These are phyloP conservation scores for Cydia pomonella DNA, from an alignment of 1,140 invertebrate species.

Conservation along the genomic window DNA sequence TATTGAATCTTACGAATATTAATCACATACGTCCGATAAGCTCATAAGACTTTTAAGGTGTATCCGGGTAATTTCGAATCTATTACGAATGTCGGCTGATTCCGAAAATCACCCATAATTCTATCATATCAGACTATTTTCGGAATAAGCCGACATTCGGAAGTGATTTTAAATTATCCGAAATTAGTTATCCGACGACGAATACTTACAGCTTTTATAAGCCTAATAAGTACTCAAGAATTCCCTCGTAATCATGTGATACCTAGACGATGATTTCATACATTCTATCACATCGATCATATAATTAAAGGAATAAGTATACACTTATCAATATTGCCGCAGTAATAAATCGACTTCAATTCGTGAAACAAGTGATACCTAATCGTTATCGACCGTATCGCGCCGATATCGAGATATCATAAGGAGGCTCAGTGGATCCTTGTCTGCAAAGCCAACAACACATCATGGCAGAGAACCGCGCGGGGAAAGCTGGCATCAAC, in stretches of 20 bases:
- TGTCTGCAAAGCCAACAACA: constrained; percentile 63
- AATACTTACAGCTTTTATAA: too few relatives aligned
- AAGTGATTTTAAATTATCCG: too few relatives aligned
- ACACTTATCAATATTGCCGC: constrained; percentile 9
- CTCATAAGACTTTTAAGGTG: too few relatives aligned
- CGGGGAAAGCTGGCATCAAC: constrained; percentile 75
- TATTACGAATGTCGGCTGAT: too few relatives aligned
- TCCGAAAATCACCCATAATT: too few relatives aligned
- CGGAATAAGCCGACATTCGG: too few relatives aligned
- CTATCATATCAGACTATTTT: too few relatives aligned
- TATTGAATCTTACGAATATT: too few relatives aligned
- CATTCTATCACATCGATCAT: constrained; percentile 24
- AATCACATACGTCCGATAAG: too few relatives aligned
- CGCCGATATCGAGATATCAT: constrained; percentile 66
- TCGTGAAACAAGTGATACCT: constrained; percentile 58
- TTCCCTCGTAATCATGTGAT: background rate
- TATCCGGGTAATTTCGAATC: too few relatives aligned
- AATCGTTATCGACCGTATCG: constrained; percentile 65
- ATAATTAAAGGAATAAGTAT: constrained; percentile 12
- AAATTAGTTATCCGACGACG: too few relatives aligned
- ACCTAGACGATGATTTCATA: background rate
- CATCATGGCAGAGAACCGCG: constrained; percentile 73
- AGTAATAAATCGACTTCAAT: constrained; percentile 39
- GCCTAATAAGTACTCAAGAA: background rate
- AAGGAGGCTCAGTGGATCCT: constrained; percentile 70